A percentile compares a stretch with the other conserved stretches of the same genome.
Conservation (phyloP, 2,113 vertebrate genomes). For the Gopherus evgoodei region DNA sequence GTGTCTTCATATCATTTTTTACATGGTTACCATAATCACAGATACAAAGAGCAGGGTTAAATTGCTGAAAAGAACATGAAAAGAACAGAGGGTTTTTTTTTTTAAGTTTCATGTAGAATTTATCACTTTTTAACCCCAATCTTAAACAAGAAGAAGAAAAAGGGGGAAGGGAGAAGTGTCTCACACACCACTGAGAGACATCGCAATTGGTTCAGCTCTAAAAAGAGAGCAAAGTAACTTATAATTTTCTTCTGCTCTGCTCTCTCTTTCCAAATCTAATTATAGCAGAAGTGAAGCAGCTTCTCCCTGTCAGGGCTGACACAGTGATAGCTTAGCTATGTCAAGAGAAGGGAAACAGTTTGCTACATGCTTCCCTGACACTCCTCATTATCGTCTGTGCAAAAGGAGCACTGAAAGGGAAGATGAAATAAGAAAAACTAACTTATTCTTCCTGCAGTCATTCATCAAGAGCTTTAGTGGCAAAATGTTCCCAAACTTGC, state of each 20-base stretch:
- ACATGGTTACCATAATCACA: not conserved
- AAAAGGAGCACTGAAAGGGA: slow-evolving; percentile 86
- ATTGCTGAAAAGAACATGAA: not conserved
- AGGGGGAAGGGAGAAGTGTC: not conserved
- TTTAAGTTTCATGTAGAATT: not conserved
- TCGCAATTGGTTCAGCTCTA: not conserved
- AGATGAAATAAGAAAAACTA: slow-evolving; percentile 77
- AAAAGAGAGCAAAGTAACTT: slow-evolving; percentile 16
- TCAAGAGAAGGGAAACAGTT: slow-evolving; percentile 80
- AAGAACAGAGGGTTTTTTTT: rapidly evolving
- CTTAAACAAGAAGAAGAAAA: not conserved
- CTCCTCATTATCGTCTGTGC: slow-evolving; percentile 86
- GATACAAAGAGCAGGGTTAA: not conserved
- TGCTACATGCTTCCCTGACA: slow-evolving; percentile 86
- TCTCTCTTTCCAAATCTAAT: slow-evolving; percentile 25
- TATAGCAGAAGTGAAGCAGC: slow-evolving; percentile 14
- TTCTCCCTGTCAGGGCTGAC: slow-evolving; percentile 64
- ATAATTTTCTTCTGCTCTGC: not conserved
- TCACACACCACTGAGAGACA: not conserved
- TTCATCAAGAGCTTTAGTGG: slow-evolving; percentile 90
- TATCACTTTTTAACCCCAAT: not conserved
- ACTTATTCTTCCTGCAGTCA: slow-evolving; percentile 84
- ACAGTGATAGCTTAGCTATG: slow-evolving; percentile 77
- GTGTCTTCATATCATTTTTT: not conserved
- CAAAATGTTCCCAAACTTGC: slow-evolving; percentile 88